phyloP scores from a whole-genome alignment of 2,113 vertebrate species.

The Pseudolaguvia tuberculata region DNA sequence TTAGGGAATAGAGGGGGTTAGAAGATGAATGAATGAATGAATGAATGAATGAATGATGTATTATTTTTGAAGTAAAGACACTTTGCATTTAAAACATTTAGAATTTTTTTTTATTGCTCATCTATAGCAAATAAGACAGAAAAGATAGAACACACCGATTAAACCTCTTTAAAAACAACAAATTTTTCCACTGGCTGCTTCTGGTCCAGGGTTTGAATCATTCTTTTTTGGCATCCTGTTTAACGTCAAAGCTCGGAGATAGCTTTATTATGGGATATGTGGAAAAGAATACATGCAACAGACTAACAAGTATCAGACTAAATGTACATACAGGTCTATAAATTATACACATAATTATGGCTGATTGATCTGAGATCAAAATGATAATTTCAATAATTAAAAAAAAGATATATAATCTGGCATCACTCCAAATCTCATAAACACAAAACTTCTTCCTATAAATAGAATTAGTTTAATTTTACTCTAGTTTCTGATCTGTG shows the following conservation, averaged over 20 bases:
- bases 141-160: neutral
- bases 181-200: neutral
- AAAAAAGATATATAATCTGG: neutral
- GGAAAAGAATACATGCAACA: neutral
- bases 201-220: neutral
- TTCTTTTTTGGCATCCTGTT: neutral
- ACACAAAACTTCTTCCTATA: neutral
- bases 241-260: neutral
- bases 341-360: neutral
- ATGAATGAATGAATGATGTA: no score
- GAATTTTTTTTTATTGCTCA: conserved; percentile 9
- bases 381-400: neutral
- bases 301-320: neutral
- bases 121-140: neutral
- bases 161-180: neutral
- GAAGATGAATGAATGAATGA: no score
- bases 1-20: no score
- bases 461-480: neutral
- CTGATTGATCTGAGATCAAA: neutral
- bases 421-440: neutral
- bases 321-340: neutral
- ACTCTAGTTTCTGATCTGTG: neutral
- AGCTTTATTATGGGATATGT: neutral
- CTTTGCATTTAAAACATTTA: no score
- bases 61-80: neutral